phyloP scores from a whole-genome alignment of 2,888 invertebrate species.

The Sympetrum striolatum region DNA sequence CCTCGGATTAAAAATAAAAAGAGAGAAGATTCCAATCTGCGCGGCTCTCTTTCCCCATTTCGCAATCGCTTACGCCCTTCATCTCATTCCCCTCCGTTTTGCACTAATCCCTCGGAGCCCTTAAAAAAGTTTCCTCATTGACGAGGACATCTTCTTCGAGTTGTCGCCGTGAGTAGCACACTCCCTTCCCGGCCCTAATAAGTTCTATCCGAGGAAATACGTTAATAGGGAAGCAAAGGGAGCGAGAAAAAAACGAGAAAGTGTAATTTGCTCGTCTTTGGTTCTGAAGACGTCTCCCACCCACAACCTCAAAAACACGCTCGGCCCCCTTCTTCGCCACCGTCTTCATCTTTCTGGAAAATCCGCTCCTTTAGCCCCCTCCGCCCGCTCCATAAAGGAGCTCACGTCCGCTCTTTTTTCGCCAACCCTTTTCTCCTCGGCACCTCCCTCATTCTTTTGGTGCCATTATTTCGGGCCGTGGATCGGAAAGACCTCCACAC shows the following conservation, averaged over 20 bases:
- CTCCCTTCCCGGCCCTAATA: neutral
- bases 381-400: neutral
- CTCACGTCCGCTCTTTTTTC: neutral
- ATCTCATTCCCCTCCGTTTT: neutral
- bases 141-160: slow-evolving; percentile 7
- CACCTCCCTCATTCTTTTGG: neutral
- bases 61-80: neutral
- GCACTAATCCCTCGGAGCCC: slow-evolving; percentile 24
- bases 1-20: neutral
- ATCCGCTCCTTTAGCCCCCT: neutral
- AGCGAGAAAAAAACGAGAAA: neutral
- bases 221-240: neutral
- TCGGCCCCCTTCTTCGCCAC: neutral
- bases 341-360: neutral
- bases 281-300: neutral
- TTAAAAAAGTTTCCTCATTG: slow-evolving; percentile 13
- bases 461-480: neutral
- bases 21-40: neutral
- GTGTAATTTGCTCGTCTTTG: neutral
- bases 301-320: neutral
- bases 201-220: slow-evolving; percentile 34
- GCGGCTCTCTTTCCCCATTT: neutral
- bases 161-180: neutral
- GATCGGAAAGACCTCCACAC: neutral
- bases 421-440: neutral